Percentiles rank a stretch among this genome's conserved stretches.
Evolutionary conservation across 2,113 vertebrate species (phyloP).

Genomic region (Rhabdomys dilectus): DNA sequence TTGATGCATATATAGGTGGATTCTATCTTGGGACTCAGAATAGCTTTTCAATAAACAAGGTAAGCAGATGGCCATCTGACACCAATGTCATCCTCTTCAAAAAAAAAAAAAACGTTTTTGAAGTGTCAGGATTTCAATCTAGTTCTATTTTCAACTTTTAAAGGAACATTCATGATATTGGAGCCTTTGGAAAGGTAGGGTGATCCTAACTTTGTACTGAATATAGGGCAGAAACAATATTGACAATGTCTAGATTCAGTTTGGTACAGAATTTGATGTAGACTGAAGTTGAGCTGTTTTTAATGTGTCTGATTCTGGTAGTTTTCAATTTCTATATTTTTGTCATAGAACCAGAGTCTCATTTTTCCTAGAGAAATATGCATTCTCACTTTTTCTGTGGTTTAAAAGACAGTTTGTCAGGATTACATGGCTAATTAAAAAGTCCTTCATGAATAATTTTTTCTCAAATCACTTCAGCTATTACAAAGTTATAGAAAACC

Average conservation of each 20-base stretch:
- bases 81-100: not conserved
- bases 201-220: not conserved
- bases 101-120: not conserved
- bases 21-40: not conserved
- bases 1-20: not conserved
- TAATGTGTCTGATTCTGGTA: not conserved
- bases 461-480: slow-evolving; percentile 38
- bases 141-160: not conserved
- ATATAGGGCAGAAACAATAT: not conserved
- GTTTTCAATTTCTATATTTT: slow-evolving; percentile 2
- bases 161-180: not conserved
- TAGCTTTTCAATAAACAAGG: not conserved
- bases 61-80: not conserved
- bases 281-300: not conserved
- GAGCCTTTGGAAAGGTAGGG: not conserved
- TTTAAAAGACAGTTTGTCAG: slow-evolving; percentile 48
- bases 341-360: not conserved
- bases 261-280: not conserved
- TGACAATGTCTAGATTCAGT: not conserved
- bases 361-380: not conserved
- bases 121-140: not conserved
- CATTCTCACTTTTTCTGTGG: not conserved
- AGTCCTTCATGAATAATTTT: not conserved
- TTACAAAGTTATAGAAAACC: not conserved
- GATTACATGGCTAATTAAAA: slow-evolving; percentile 25